Base-by-base conservation (phyloP, 2,113 vertebrate genomes). In the Penelope pileata region DNA sequence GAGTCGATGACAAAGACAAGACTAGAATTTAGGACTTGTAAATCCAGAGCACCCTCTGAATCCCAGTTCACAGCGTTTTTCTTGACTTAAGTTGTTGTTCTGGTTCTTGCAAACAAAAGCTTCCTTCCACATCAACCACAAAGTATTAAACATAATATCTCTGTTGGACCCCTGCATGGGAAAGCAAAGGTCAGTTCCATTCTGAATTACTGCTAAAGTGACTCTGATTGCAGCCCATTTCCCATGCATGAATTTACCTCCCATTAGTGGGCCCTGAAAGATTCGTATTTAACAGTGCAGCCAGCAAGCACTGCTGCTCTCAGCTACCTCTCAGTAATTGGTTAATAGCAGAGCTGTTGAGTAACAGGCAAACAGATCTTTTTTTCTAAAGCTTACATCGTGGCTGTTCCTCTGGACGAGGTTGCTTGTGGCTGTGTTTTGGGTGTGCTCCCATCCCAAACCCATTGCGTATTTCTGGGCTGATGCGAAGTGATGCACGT, bases 291-390 rank as follows among this genome's bases (percentile, higher is more conserved):
- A 93, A 88, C 68, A 76, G 83, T 66, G 78, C 34, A 96, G 67
- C 66, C 64, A 94, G 89, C 64, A 82, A 80, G 79, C 67, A 67
- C 86, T 79, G 95, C 96, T 97, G 96, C 96, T 97, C 94, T 66
- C 91, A 93, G 94, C 86, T 96, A 50, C 76, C 95, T 93, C 94
- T 70, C 80, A 38, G 63, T 94, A 95, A 97, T 70, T 97, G 95
- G 90, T 93, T 96, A 97, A 96, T 84, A 45, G 12, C 15, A 72
- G 84, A 78, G 81, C 40, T 80, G 45, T 30, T 91, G 79, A 79
- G 90, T 56, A 84, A 86, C 26, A 93, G 77, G 51, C 34, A 89
- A 83, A 83, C 80, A 93, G 56, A 18, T 51, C 53, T 32, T 23
- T 84, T 19, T 64, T n/a, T 48, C n/a, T 16, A 2, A 47, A 50